Conservation (phyloP, 2,113 vertebrate genomes). For the Limnothrissa miodon region DNA sequence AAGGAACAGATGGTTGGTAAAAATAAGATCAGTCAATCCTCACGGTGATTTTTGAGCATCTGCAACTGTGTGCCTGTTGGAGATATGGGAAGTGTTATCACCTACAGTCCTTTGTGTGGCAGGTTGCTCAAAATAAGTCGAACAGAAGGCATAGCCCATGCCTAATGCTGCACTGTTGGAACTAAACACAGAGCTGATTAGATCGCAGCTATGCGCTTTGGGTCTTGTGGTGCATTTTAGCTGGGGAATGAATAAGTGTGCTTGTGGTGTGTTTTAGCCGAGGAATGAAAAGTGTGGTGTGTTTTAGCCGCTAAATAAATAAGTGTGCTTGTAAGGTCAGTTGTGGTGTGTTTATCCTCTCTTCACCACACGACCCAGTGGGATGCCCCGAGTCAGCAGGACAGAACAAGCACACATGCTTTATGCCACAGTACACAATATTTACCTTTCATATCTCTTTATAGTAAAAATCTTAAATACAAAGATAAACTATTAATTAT, state of each 20-base stretch:
- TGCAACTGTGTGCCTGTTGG: background rate
- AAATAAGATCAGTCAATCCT: constrained; percentile 22
- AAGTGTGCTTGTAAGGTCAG: background rate
- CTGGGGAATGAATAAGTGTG: too few species aligned
- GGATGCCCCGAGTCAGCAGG: background rate
- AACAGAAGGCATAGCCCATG: background rate
- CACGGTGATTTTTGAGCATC: background rate
- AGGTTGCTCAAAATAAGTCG: background rate
- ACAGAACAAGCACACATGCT: background rate
- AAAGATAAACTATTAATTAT: background rate
- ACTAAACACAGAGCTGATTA: background rate
- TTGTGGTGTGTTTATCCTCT: background rate
- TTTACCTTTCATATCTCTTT: background rate
- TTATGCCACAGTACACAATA: background rate
- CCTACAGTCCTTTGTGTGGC: background rate
- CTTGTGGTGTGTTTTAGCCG: too few species aligned
- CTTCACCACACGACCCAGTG: background rate
- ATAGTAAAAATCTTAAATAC: background rate
- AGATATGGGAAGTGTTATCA: background rate
- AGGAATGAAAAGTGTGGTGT: too few species aligned
- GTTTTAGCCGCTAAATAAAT: too few species aligned
- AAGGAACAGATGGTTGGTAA: constrained; percentile 19
- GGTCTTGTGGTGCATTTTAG: background rate
- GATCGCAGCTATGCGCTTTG: background rate
- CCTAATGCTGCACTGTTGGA: background rate